Conservation (phyloP, 2,888 invertebrate genomes). For the Pterostichus madidus region DNA sequence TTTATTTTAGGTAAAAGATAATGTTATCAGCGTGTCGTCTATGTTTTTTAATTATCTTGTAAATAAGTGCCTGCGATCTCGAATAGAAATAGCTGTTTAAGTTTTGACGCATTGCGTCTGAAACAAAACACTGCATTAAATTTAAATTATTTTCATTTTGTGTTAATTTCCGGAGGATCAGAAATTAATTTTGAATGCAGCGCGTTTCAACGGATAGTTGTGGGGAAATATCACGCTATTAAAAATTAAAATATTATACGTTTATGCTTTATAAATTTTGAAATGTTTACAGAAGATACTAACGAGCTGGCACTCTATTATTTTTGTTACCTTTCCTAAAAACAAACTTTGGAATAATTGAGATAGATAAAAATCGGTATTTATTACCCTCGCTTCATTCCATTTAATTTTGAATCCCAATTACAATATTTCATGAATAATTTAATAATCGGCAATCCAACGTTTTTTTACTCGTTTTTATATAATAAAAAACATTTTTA, state of each 20-base stretch:
- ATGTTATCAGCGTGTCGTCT: conserved; percentile 65
- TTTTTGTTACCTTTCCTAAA: not conserved
- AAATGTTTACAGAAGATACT: conserved; percentile 8
- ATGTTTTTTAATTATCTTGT: conserved; percentile 61
- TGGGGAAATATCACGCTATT: conserved; percentile 12
- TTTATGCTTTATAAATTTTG: conserved; percentile 26
- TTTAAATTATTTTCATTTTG: conserved; percentile 46
- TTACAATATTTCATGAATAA: no score
- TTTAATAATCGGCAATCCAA: no score
- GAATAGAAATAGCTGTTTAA: conserved; percentile 66
- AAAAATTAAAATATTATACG: conserved; percentile 38
- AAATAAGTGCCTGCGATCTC: conserved; percentile 47
- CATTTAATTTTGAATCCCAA: not conserved
- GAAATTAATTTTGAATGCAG: conserved; percentile 37
- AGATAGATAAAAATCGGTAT: conserved; percentile 6
- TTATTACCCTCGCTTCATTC: conserved; percentile 8
- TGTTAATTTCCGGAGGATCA: conserved; percentile 31
- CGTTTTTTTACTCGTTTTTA: no score
- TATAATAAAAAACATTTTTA: no score
- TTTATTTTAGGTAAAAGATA: conserved; percentile 65
- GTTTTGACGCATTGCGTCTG: conserved; percentile 47
- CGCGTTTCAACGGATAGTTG: not conserved
- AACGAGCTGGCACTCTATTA: conserved; percentile 8
- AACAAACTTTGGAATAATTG: conserved; percentile 37
- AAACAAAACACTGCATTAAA: conserved; percentile 1